phyloP scores from a whole-genome alignment of 1,140 invertebrate species.

The Trichonephila clavata region DNA sequence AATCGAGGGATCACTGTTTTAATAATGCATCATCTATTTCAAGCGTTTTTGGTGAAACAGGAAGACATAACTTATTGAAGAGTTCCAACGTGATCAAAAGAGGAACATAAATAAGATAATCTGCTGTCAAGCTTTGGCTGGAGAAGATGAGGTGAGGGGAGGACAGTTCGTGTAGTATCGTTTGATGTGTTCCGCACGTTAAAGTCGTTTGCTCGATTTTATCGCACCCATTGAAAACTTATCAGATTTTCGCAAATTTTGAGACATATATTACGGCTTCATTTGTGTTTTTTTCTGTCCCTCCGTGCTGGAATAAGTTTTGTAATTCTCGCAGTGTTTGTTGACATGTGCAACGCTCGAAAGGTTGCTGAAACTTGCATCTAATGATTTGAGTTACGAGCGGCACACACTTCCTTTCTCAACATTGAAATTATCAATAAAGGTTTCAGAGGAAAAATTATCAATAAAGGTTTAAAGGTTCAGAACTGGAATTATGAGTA shows the following conservation, averaged over 20 bases:
- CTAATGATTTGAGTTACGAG: conserved; percentile 1
- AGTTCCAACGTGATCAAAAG: conserved; percentile 73
- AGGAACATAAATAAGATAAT: conserved; percentile 75
- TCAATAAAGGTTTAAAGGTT: background rate
- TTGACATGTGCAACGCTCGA: background rate
- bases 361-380: background rate
- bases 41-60: conserved; percentile 49
- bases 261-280: conserved; percentile 43
- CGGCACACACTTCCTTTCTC: background rate
- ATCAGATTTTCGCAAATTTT: conserved; percentile 39
- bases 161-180: conserved; percentile 50
- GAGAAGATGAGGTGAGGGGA: background rate
- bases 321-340: background rate
- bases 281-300: background rate
- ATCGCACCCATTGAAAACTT: conserved; percentile 47
- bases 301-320: background rate
- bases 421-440: background rate
- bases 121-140: conserved; percentile 70
- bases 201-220: conserved; percentile 50
- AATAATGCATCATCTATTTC: background rate
- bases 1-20: background rate
- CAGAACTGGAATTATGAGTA: background rate
- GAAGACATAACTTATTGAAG: conserved; percentile 74
- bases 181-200: conserved; percentile 73
- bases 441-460: background rate